These are phyloP conservation scores for Podarcis lilfordi DNA, from an alignment of 2,797 vertebrate species.

Conservation along the genomic window DNA sequence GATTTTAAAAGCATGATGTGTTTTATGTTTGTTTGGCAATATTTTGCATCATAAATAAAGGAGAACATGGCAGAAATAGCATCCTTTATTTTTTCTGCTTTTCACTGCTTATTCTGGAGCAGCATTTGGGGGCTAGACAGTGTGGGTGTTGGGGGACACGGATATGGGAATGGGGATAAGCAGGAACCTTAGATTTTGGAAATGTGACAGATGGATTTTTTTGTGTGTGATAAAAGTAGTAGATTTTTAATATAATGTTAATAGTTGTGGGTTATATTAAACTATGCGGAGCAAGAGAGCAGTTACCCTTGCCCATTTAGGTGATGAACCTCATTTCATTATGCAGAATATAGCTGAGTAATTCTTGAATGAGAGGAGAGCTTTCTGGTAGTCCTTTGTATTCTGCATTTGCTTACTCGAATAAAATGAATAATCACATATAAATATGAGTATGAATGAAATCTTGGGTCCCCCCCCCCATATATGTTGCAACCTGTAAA, in stretches of 20 bases:
- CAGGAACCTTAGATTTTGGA: background rate
- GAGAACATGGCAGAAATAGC: slow-evolving; percentile 62
- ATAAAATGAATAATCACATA: no score
- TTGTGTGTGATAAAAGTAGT: slow-evolving; percentile 1
- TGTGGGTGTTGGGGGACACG: background rate
- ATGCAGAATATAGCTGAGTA: slow-evolving; percentile 10
- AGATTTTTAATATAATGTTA: slow-evolving; percentile 42
- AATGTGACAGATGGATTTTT: background rate
- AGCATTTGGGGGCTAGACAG: background rate
- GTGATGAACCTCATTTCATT: slow-evolving; percentile 42
- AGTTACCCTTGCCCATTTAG: slow-evolving; percentile 35
- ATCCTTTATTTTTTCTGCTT: slow-evolving; percentile 61
- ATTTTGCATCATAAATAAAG: slow-evolving; percentile 56
- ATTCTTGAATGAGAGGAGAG: background rate
- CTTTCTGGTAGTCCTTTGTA: background rate
- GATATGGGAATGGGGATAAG: background rate
- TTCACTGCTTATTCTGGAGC: slow-evolving; percentile 3
- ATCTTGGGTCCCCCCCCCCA: background rate
- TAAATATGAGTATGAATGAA: background rate
- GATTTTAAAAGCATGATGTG: slow-evolving; percentile 44
- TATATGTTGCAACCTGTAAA: background rate
- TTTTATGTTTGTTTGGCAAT: slow-evolving; percentile 39
- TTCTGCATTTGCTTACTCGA: background rate
- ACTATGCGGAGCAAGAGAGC: slow-evolving; percentile 53
- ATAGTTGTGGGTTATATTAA: slow-evolving; percentile 56